These are phyloP conservation scores for Misgurnus anguillicaudatus DNA, from an alignment of 2,113 vertebrate species.

Conservation along the genomic window DNA sequence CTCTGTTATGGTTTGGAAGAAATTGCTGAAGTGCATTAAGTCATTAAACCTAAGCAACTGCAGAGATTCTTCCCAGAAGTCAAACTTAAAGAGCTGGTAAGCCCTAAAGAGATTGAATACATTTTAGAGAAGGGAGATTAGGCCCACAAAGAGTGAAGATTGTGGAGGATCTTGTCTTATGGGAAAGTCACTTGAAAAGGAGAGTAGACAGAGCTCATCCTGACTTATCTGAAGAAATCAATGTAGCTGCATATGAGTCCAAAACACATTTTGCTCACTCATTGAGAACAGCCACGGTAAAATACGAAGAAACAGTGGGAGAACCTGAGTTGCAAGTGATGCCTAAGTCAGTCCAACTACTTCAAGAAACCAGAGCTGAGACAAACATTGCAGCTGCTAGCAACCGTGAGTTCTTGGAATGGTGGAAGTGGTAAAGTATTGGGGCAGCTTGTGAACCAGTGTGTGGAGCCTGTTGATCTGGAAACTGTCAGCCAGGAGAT, in stretches of 20 bases:
- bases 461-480: conserved; percentile 47
- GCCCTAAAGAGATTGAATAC: background rate
- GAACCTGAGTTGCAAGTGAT: background rate
- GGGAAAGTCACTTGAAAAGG: conserved; percentile 43
- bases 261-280: background rate
- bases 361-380: background rate
- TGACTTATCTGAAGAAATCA: conserved; percentile 25
- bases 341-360: background rate
- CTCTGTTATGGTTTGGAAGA: conserved; percentile 43
- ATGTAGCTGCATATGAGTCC: conserved; percentile 14
- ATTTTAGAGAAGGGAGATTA: conserved; percentile 36
- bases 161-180: conserved; percentile 47
- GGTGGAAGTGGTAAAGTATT: conserved; percentile 38
- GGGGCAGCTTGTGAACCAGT: conserved; percentile 39
- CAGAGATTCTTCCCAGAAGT: conserved; percentile 29
- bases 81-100: background rate
- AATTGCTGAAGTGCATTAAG: conserved; percentile 38
- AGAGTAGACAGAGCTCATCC: conserved; percentile 39
- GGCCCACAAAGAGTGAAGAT: conserved; percentile 31
- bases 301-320: conserved; percentile 30
- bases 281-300: background rate
- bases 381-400: background rate
- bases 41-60: conserved; percentile 5
- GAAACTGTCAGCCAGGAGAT: conserved; percentile 40
- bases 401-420: conserved; percentile 34